Percentiles rank a stretch among this genome's conserved stretches.
phyloP scores from a whole-genome alignment of 64 coral and sea anemone species.

The Astreopora myriophthalma region DNA sequence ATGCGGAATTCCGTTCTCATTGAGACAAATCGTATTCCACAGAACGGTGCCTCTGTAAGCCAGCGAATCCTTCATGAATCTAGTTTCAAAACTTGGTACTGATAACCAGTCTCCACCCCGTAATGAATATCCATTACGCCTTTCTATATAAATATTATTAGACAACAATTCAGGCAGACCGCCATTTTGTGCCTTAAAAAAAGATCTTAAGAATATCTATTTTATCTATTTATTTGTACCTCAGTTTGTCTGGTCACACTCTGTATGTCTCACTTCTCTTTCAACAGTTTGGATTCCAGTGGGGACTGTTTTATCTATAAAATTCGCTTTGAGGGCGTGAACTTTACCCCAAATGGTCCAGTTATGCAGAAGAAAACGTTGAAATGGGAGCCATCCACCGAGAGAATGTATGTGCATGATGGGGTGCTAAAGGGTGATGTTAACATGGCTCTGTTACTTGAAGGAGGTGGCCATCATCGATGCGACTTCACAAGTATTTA shows the following conservation, averaged over 20 bases:
- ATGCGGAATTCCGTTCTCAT: no score
- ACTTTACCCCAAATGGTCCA: slow-evolving; percentile 27
- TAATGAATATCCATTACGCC: no score
- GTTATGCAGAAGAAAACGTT: slow-evolving; percentile 31
- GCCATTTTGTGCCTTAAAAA: no score
- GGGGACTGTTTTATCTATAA: background rate
- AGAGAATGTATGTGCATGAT: background rate
- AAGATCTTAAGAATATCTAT: no score
- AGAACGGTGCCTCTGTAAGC: no score
- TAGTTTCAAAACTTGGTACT: no score
- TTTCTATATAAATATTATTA: no score
- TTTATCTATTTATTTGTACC: no score
- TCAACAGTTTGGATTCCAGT: background rate
- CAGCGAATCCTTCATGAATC: no score
- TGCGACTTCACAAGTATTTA: background rate
- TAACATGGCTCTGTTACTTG: slow-evolving; percentile 6
- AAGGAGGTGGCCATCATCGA: background rate
- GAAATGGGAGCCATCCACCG: slow-evolving; percentile 33
- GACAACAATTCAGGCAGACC: no score
- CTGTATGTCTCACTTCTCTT: background rate
- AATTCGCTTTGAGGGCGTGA: background rate
- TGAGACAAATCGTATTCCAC: no score
- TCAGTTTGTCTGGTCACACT: background rate
- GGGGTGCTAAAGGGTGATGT: slow-evolving; percentile 12
- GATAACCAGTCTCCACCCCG: no score